Evolutionary conservation across 2,888 invertebrate species (phyloP), one percentile per base, ranked within the genome.

Genomic region (Dorcus hopei): DNA sequence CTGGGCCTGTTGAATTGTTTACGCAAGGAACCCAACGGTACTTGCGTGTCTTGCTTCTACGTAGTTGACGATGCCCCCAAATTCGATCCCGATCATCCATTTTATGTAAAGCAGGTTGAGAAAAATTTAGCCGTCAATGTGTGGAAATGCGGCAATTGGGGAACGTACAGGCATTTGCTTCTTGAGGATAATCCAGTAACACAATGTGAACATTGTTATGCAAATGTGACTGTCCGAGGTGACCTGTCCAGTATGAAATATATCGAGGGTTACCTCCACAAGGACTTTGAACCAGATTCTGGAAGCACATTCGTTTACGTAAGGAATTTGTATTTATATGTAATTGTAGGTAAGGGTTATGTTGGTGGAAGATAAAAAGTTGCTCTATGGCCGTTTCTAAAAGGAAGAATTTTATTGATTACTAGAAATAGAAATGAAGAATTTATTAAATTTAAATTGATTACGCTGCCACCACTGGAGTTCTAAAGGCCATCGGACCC

Each of bases 1-100:
- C 74, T 95, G 19, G 97, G 96, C 8, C 78, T 96, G 53, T 86
- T 92, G 0, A 95, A 95, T 68, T 96, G 95, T 75, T 76, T 97
- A 38, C 83, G 89, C 58, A 88, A 83, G 67, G 95, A 95, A 72
- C 49, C 61, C 4, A 47, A 53, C 8, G 56, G 54, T 4, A 83
- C 48, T 23, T 74, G 84, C 1, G 80, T 86, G 1, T 81, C 82
- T 49, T 86, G 86, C 54, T 75, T 90, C 4, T 80, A 87, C n/a
- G 74, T 84, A 58, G 85, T 86, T 45, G 63, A 63, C 23, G 50
- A 80, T 57, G 88, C 88, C 0, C 89, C 89, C 0, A 72, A 79
- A 2, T 91, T 91, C 67, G 84, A 86, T 65, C 77, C 85, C 3
- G 79, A 84, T 8, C 72, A 85, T 71, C 82, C 86, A 3, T 81